Base-by-base conservation (phyloP, 2,888 invertebrate genomes). In the Xestia ashworthii region DNA sequence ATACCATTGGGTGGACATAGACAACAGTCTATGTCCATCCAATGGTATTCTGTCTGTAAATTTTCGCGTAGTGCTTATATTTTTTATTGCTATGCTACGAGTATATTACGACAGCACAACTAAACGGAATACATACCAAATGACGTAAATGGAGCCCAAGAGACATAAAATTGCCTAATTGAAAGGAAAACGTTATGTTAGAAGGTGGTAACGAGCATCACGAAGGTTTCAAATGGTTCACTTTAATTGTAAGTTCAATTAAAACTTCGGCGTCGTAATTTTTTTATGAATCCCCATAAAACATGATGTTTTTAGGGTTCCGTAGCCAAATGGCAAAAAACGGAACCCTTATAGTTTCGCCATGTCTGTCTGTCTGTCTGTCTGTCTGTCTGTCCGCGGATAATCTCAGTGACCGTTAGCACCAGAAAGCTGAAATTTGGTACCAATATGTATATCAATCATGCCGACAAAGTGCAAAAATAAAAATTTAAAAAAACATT, bases 201-300 rank as follows among this genome's bases (percentile, higher is more conserved):
- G 16, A 46, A 73, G 41, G 64, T 69, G 50, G 22, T 79, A 79
- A 81, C 53, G 41, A 83, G 48, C 72, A 55, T 41, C 66, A 68
- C 41, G n/a, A 55, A 75, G n/a, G 41, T 25, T 76, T 65, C 66
- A 70, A 72, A 77, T 78, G 50, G 64, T 76, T 76, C 44, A 58
- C n/a, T 64, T 78, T 72, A 76, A 76, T 78, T 84, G 55, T 48
- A 76, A 73, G 41, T 74, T 76, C 75, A 73, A 76, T 71, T 73
- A 80, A 83, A 71, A 72, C 70, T 48, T 62, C 22, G 55, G 44
- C 44, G 11, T 58, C 38, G 41, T 69, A 55, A 25, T 62, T 53
- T 50, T 68, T 73, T 76, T 76, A 71, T 62, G n/a, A 50, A 60
- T 72, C 44, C 46, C 32, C 11, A 38, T 83, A 68, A 50, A 67